A percentile compares a stretch with the other conserved stretches of the same genome.
Conservation (phyloP, 2,113 vertebrate species). For the Brachyhypopomus occidentalis region DNA sequence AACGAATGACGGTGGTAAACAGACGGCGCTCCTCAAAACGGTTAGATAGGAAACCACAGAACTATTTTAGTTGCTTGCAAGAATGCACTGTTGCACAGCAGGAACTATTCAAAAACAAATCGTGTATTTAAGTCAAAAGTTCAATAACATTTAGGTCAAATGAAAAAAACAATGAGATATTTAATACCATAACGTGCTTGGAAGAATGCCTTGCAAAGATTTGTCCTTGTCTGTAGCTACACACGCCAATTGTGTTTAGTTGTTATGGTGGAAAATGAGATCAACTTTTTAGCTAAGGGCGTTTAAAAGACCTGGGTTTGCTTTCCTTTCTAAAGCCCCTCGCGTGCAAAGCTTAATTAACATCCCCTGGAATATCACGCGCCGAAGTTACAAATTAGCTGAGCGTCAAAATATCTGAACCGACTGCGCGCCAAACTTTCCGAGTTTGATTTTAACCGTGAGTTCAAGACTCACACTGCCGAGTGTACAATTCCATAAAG, state of each 20-base stretch:
- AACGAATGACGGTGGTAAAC: too few species aligned
- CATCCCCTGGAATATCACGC: conserved; percentile 43
- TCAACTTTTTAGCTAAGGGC: background rate
- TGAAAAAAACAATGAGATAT: too few species aligned
- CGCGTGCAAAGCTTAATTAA: conserved; percentile 54
- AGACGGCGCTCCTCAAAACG: too few species aligned
- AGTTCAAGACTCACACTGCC: background rate
- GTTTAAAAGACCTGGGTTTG: conserved; percentile 36
- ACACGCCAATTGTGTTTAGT: background rate
- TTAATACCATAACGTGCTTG: background rate
- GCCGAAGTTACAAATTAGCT: conserved; percentile 30
- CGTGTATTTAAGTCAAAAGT: too few species aligned
- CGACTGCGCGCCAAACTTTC: background rate
- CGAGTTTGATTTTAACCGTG: conserved; percentile 9
- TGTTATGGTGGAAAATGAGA: background rate
- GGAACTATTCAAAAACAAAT: too few species aligned
- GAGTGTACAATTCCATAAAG: background rate
- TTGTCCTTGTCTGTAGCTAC: background rate
- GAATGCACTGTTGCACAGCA: too few species aligned
- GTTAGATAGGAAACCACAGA: too few species aligned
- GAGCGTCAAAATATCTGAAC: conserved; percentile 13
- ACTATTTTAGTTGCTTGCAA: too few species aligned
- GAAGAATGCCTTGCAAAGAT: background rate
- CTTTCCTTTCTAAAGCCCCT: conserved; percentile 11
- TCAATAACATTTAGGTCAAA: too few species aligned